These are phyloP conservation scores for Plebejus argus DNA, from an alignment of 2,888 invertebrate species.

Conservation along the genomic window DNA sequence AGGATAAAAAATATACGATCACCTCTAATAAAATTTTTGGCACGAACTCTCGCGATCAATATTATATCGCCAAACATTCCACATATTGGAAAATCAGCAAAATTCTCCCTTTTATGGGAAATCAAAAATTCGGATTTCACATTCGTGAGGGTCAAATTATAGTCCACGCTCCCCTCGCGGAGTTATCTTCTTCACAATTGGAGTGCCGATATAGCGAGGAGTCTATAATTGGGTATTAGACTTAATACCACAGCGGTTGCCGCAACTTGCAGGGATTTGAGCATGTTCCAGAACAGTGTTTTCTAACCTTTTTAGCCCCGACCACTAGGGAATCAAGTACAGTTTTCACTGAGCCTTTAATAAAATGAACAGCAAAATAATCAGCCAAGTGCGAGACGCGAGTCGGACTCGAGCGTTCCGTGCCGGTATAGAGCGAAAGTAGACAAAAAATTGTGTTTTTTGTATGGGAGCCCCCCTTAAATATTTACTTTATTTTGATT, in stretches of 20 bases:
- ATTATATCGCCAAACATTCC: neutral
- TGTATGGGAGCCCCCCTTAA: too few relatives aligned
- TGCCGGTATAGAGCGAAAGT: too few relatives aligned
- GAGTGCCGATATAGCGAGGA: slow-evolving; percentile 54
- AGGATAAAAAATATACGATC: neutral
- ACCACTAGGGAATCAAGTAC: too few relatives aligned
- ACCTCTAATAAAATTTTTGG: neutral
- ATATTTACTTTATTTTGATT: too few relatives aligned
- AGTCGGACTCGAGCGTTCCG: too few relatives aligned
- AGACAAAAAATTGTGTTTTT: too few relatives aligned
- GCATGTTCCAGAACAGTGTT: neutral
- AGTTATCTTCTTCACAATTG: slow-evolving; percentile 63
- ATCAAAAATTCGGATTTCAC: slow-evolving; percentile 35
- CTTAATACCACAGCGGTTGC: slow-evolving; percentile 54
- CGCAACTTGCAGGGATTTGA: slow-evolving; percentile 22
- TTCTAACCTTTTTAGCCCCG: too few relatives aligned
- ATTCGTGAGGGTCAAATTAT: slow-evolving; percentile 36
- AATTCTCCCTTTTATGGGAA: slow-evolving; percentile 13
- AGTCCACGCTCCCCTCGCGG: slow-evolving; percentile 41
- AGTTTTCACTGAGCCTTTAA: too few relatives aligned
- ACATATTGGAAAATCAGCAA: slow-evolving; percentile 7
- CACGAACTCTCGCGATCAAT: neutral
- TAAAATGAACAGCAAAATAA: too few relatives aligned
- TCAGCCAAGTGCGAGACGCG: too few relatives aligned
- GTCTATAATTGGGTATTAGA: slow-evolving; percentile 72